Evolutionary conservation across 64 coral and sea anemone genomes (phyloP).

Genomic region (Stichodactyla helianthus): DNA sequence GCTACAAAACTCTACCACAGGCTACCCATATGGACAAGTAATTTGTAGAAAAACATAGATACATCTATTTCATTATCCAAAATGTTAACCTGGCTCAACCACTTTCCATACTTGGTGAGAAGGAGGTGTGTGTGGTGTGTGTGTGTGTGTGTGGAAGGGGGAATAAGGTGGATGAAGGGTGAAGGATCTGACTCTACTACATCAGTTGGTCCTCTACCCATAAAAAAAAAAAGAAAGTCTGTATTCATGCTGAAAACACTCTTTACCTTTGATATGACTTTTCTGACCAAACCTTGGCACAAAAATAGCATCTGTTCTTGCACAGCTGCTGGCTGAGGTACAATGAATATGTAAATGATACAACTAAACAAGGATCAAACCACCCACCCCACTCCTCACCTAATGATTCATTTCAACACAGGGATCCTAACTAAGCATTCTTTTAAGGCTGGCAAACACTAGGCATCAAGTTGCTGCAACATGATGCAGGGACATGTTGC

Average conservation of each 20-base stretch:
- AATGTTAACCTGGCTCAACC: too few species aligned
- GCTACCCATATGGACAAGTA: neutral
- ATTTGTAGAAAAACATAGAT: neutral
- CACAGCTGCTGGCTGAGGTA: constrained; percentile 47
- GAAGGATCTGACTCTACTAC: neutral
- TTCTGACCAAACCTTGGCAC: constrained; percentile 83
- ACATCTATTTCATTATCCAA: too few species aligned
- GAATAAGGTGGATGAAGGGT: too few species aligned
- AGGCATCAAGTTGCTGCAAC: too few species aligned
- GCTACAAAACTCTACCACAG: neutral
- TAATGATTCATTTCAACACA: neutral
- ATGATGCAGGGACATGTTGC: too few species aligned
- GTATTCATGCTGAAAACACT: neutral
- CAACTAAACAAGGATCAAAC: neutral
- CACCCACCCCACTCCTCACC: neutral
- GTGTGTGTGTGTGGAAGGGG: too few species aligned
- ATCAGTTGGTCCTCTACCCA: too few species aligned
- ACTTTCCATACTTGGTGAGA: too few species aligned
- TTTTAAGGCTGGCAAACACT: too few species aligned
- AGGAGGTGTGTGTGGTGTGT: too few species aligned
- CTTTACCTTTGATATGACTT: constrained; percentile 92
- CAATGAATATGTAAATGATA: neutral
- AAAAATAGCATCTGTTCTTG: constrained; percentile 92
- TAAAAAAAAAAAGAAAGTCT: too few species aligned
- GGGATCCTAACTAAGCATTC: neutral